Conservation (phyloP, 2,797 vertebrate species). For the Myotis planiceps region DNA sequence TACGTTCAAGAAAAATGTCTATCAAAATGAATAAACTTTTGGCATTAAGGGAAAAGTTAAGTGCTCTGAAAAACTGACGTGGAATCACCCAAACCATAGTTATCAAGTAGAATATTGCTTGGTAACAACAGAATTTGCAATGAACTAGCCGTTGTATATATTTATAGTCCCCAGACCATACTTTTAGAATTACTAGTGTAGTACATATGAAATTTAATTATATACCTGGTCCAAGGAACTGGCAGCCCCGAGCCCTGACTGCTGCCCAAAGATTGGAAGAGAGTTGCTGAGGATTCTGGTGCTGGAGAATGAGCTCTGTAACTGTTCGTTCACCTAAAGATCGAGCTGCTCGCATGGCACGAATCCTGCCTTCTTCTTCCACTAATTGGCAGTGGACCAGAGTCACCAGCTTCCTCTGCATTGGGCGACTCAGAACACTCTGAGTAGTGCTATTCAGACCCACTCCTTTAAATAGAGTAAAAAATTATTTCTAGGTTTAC, state of each 20-base stretch:
- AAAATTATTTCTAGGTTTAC: conserved; percentile 39
- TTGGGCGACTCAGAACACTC: conserved; percentile 97
- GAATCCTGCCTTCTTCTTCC: conserved; percentile 97
- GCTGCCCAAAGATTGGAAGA: conserved; percentile 99
- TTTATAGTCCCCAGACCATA: neutral
- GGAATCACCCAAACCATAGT: neutral
- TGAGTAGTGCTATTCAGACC: conserved; percentile 97
- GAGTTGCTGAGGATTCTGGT: conserved; percentile 98
- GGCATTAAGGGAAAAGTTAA: neutral
- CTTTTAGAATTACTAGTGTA: neutral
- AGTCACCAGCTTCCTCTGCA: conserved; percentile 98
- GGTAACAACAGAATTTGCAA: neutral
- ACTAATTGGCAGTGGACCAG: conserved; percentile 98
- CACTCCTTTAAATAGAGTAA: conserved; percentile 89
- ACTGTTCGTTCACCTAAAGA: conserved; percentile 98
- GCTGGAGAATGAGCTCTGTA: conserved; percentile 98
- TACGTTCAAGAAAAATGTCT: conserved; percentile 15
- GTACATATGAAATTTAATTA: neutral
- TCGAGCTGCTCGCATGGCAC: conserved; percentile 98
- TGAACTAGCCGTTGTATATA: neutral
- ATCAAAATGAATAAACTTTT: neutral
- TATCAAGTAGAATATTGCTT: neutral
- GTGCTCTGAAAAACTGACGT: neutral
- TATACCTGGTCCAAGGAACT: conserved; percentile 98
- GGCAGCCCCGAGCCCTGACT: conserved; percentile 97